These are phyloP conservation scores for Sorex maritimensis DNA, from an alignment of 2,797 vertebrate species.

Conservation along the genomic window DNA sequence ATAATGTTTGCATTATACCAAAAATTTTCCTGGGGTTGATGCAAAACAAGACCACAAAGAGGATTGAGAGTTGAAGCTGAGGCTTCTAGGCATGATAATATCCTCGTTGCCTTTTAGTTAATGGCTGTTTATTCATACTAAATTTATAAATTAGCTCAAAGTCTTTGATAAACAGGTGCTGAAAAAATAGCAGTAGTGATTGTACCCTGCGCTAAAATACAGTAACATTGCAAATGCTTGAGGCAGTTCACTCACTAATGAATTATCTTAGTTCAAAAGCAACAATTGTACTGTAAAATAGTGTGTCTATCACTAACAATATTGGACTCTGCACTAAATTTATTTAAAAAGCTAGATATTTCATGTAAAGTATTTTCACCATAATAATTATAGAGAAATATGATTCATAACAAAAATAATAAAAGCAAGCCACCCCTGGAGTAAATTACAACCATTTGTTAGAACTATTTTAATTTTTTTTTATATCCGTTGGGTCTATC, in stretches of 20 bases:
- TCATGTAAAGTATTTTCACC: background rate
- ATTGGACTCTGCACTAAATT: background rate
- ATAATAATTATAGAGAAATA: background rate
- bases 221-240: background rate
- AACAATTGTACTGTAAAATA: background rate
- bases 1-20: background rate
- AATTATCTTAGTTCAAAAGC: constrained; percentile 39
- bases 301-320: background rate
- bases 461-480: constrained; percentile 48
- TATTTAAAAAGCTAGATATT: background rate
- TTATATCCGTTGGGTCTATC: constrained; percentile 3
- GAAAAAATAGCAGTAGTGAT: constrained; percentile 42
- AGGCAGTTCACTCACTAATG: background rate
- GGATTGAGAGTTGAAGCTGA: background rate
- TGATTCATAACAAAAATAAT: background rate
- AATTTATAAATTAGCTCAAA: constrained; percentile 18
- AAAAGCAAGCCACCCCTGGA: constrained; percentile 32
- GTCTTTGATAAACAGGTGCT: constrained; percentile 2
- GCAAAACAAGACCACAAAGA: constrained; percentile 8
- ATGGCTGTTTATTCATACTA: constrained; percentile 38
- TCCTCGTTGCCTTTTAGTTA: background rate
- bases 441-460: background rate
- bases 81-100: background rate
- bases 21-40: background rate
- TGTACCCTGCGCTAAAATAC: constrained; percentile 52